phyloP scores from a whole-genome alignment of 2,888 invertebrate species.

The Noctua fimbriata region DNA sequence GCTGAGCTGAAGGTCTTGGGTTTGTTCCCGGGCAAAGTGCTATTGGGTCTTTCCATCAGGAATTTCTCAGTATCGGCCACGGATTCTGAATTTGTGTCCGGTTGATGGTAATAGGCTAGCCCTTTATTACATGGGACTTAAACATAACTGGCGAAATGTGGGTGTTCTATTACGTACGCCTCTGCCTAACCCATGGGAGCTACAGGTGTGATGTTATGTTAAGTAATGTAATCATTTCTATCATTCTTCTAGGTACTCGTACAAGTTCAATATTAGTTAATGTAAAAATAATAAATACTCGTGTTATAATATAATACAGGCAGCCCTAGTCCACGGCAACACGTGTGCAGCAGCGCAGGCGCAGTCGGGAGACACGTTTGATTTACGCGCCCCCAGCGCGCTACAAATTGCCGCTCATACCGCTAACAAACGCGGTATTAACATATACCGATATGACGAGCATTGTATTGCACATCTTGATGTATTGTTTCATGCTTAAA shows the following conservation, averaged over 20 bases:
- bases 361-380: constrained; percentile 78
- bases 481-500: neutral
- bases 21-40: no score
- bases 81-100: no score
- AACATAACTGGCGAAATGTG: no score
- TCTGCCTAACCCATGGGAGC: no score
- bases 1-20: no score
- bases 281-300: neutral
- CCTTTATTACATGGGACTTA: no score
- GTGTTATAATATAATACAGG: neutral
- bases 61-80: no score
- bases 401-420: constrained; percentile 80
- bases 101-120: no score
- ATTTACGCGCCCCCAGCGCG: constrained; percentile 82
- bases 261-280: neutral
- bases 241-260: neutral
- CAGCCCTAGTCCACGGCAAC: constrained; percentile 75
- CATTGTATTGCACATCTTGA: constrained; percentile 17
- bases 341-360: constrained; percentile 77
- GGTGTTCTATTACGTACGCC: no score
- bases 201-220: no score
- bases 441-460: constrained; percentile 59
- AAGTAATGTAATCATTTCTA: neutral
- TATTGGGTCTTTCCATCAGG: no score
- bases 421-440: constrained; percentile 76